Conservation (phyloP, 2,113 vertebrate species). For the Lepus americanus region DNA sequence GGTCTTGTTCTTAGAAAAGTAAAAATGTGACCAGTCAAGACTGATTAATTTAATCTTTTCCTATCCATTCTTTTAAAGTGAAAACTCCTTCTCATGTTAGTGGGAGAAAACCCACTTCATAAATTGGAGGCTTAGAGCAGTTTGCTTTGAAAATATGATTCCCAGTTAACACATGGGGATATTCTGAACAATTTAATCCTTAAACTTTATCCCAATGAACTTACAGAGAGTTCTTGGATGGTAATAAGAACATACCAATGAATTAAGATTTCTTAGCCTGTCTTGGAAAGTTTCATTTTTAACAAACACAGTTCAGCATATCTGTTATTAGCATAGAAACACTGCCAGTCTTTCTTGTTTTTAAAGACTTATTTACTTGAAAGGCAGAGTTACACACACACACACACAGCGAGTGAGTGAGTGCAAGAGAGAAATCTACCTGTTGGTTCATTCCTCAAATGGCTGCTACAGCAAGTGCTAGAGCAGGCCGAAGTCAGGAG, state of each 20-base stretch:
- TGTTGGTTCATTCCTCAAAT: too few species aligned
- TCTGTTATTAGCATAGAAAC: constrained; percentile 49
- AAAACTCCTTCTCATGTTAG: background rate
- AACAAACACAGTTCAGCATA: constrained; percentile 7
- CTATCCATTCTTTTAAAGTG: constrained; percentile 41
- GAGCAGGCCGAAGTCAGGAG: too few species aligned
- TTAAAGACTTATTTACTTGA: too few species aligned
- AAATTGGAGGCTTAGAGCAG: constrained; percentile 38
- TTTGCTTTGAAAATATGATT: constrained; percentile 50
- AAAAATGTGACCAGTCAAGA: constrained; percentile 7
- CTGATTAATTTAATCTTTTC: constrained; percentile 39
- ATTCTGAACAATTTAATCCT: constrained; percentile 50
- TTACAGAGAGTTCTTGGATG: constrained; percentile 38
- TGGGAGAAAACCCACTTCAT: constrained; percentile 54
- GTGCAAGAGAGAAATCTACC: too few species aligned
- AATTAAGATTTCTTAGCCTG: constrained; percentile 70
- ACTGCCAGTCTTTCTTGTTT: background rate
- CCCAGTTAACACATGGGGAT: constrained; percentile 68
- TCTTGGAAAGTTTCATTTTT: constrained; percentile 59
- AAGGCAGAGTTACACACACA: too few species aligned
- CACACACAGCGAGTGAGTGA: too few species aligned
- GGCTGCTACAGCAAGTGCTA: too few species aligned
- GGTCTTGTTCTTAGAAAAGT: background rate
- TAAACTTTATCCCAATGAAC: constrained; percentile 58
- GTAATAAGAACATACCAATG: constrained; percentile 50